Conservation (phyloP, 1,140 invertebrate genomes). For the Zaprionus camerounensis region DNA sequence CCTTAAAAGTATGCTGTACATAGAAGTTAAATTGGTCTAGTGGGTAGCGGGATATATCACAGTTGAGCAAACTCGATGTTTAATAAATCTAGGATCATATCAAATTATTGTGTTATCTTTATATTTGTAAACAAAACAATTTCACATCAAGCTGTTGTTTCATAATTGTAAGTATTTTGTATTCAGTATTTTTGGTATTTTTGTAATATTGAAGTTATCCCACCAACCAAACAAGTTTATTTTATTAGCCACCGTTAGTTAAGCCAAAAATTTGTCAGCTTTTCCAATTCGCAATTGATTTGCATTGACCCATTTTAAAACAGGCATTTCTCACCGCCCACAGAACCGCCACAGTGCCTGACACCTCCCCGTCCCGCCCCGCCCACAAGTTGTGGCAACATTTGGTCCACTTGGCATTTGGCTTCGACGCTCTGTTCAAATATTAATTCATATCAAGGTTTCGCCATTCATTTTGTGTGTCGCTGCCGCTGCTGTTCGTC, state of each 20-base stretch:
- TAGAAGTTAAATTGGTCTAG: too few relatives aligned
- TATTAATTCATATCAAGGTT: conserved; percentile 83
- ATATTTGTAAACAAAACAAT: too few relatives aligned
- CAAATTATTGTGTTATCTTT: too few relatives aligned
- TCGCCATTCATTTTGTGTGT: conserved; percentile 72
- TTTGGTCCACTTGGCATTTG: conserved; percentile 60
- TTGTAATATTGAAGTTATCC: too few relatives aligned
- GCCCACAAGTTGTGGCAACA: background rate
- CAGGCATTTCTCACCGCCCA: background rate
- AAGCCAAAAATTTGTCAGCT: background rate
- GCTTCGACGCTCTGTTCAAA: conserved; percentile 60
- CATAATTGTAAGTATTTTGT: too few relatives aligned
- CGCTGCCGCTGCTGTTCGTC: background rate
- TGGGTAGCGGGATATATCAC: too few relatives aligned
- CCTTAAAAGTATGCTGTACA: too few relatives aligned
- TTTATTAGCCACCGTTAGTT: background rate
- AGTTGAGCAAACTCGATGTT: too few relatives aligned
- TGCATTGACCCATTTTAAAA: conserved; percentile 26
- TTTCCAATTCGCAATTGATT: conserved; percentile 7
- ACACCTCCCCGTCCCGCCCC: background rate
- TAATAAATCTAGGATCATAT: too few relatives aligned
- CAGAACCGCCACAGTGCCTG: too few relatives aligned
- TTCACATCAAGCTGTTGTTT: too few relatives aligned
- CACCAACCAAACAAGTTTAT: background rate
- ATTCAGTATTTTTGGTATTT: too few relatives aligned